Evolutionary conservation across 2,888 invertebrate genomes (phyloP), one percentile per base, ranked within the genome.

Genomic region (Polylopha cassiicola): DNA sequence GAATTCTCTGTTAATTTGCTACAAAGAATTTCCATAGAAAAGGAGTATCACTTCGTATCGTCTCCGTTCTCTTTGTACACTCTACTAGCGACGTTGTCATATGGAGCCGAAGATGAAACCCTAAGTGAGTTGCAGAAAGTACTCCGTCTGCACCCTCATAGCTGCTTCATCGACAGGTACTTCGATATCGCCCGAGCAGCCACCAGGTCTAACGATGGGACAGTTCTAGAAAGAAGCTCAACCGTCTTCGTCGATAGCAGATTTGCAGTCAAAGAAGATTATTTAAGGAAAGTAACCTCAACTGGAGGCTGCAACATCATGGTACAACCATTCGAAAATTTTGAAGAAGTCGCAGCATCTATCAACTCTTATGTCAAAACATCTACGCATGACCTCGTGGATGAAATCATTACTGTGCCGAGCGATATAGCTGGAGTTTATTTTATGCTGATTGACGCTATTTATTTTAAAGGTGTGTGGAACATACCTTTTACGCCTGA

Each of bases 391-490:
- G 70, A 71, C 20, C 59, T 62, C 1, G 72, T 82, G 1, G 65
- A 72, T 2, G 75, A 81, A 4, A 61, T 81, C 0, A 66, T 82
- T 0, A 51, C 61, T n/a, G n/a, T n/a, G 0, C 53, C 79, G 0
- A 51, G 39, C 3, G 82, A 82, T 31, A 41, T 84, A 6, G 54
- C 62, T 3, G 58, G 59, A 0, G 60, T 66, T 1, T 39, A 49
- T 0, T 22, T 77, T 1, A 47, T 79, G 1, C 57, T 80, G 36
- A 52, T 80, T 3, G 84, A 84, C 32, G 75, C 75, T 2, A 38
- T 82, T 20, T 78, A 69, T 42, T 84, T 82, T 50, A 78, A 75
- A 55, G 80, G 79, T 1, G 33, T 53, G 1, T 85, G 84, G 84
- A 57, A 58, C 15, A 45, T 43, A 1, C 54, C 62, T 0, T 81